These are phyloP conservation scores for Globia sparganii DNA, from an alignment of 2,888 invertebrate genomes.

Conservation along the genomic window DNA sequence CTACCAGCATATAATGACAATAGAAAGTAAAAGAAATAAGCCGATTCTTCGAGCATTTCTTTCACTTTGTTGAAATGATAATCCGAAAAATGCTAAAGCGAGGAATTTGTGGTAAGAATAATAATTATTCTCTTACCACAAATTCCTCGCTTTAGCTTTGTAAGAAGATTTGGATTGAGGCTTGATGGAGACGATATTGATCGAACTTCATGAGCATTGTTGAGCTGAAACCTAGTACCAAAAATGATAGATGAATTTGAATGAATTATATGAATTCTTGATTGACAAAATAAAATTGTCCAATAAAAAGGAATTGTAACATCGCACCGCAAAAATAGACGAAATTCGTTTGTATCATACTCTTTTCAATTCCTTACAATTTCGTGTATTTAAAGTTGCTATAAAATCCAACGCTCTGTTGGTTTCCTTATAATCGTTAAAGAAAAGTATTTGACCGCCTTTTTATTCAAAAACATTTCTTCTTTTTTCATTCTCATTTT, in stretches of 20 bases:
- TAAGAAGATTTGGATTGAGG: neutral
- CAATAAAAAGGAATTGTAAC: constrained; percentile 3
- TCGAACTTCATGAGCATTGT: neutral
- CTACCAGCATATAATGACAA: constrained; percentile 40
- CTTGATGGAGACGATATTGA: neutral
- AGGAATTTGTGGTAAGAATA: constrained; percentile 24
- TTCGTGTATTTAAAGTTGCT: constrained; percentile 67
- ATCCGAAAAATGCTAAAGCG: constrained; percentile 30
- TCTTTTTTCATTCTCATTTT: constrained; percentile 24
- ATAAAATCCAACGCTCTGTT: constrained; percentile 70
- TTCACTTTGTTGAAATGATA: constrained; percentile 33
- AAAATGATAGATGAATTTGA: neutral
- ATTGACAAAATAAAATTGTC: constrained; percentile 13
- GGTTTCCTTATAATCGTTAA: constrained; percentile 67
- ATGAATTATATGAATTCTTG: too few species aligned
- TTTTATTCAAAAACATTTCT: constrained; percentile 50
- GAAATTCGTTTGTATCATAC: constrained; percentile 19
- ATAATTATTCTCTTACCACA: too few species aligned
- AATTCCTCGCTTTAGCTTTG: too few species aligned
- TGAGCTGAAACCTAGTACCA: neutral
- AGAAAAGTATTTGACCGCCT: constrained; percentile 49
- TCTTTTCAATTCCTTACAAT: constrained; percentile 49
- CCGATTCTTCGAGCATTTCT: constrained; percentile 34
- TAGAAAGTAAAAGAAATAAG: constrained; percentile 33
- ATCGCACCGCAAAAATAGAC: constrained; percentile 14